Base-by-base conservation (phyloP, 2,797 vertebrate species). In the Enteromius paludinosus region DNA sequence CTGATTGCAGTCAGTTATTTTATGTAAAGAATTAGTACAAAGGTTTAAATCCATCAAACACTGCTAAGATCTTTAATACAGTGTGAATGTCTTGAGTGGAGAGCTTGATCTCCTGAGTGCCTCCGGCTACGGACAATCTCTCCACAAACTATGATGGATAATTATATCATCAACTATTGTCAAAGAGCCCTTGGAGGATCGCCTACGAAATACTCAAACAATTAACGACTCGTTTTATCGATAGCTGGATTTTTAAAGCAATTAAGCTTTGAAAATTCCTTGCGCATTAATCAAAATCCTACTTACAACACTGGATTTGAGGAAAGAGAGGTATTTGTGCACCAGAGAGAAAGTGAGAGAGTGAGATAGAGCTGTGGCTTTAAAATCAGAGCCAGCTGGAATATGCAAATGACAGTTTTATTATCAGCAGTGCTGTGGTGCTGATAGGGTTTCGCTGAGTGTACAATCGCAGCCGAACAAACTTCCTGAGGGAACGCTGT, bases 131-230 rank as follows among this genome's bases (percentile, higher is more conserved):
- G 45, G 64, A 83, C 78, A 61, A 75, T 52, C 76, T 83, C 70
- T 83, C 30, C 30, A 52, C 61, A 64, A 66, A 82, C 69, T 47
- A 68, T 68, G 25, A 64, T 78, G 66, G 79, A 83, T 88, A 86
- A 86, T 86, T 86, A 86, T 71, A 81, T 87, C 83, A 85, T 85
- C 73, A 78, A 28, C 65, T 68, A 86, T 78, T 80, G 73, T 78
- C 79, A 87, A 78, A 84, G 47, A 82, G 73, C 79, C 85, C 84
- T 77, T 59, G 9, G 84, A 84, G 84, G 73, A 72, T 80, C 12
- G 64, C 69, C 83, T 82, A 33, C 18, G 14, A 78, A 84, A 83
- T 79, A 81, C 43, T 79, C 61, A 66, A 77, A 84, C 80, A 82
- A 86, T 86, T 86, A 86, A 47, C 52, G 2, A 12, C 75, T 83